Conservation (phyloP, 2,113 vertebrate genomes). For the Notarius quadriscutis region DNA sequence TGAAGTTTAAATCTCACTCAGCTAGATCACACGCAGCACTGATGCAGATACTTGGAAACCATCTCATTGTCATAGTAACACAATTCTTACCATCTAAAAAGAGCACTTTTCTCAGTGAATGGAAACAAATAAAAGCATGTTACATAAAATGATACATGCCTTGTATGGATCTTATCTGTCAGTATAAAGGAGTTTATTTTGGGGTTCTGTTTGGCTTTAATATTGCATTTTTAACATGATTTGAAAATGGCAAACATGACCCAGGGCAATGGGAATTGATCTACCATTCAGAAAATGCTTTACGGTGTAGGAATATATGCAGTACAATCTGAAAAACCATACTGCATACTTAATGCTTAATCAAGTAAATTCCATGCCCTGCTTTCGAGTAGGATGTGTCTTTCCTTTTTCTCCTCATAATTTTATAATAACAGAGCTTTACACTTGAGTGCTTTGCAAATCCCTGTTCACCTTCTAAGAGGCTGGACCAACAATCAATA, state of each 20-base stretch:
- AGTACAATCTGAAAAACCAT: background rate
- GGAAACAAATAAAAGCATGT: no score
- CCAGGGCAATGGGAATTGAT: background rate
- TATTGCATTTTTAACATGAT: conserved; percentile 1
- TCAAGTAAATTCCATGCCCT: background rate
- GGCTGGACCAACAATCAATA: conserved; percentile 55
- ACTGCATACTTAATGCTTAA: background rate
- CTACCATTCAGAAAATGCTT: background rate
- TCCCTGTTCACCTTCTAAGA: conserved; percentile 28
- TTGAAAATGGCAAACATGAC: background rate
- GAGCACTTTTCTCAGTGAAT: no score
- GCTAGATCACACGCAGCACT: no score
- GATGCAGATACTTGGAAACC: no score
- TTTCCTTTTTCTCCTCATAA: background rate
- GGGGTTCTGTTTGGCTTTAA: background rate
- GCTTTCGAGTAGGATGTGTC: background rate
- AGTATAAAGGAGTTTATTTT: no score
- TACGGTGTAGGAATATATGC: background rate
- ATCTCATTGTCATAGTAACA: no score
- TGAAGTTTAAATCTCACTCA: no score
- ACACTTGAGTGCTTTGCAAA: conserved; percentile 34
- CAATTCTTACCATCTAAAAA: no score
- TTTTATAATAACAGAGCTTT: conserved; percentile 43
- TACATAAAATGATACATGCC: no score
- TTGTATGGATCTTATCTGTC: no score